Percentiles rank a stretch among this genome's conserved stretches.
These are phyloP conservation scores for Diadema setosum DNA, from an alignment of 35 echinoderm and acorn worm species.

Conservation along the genomic window DNA sequence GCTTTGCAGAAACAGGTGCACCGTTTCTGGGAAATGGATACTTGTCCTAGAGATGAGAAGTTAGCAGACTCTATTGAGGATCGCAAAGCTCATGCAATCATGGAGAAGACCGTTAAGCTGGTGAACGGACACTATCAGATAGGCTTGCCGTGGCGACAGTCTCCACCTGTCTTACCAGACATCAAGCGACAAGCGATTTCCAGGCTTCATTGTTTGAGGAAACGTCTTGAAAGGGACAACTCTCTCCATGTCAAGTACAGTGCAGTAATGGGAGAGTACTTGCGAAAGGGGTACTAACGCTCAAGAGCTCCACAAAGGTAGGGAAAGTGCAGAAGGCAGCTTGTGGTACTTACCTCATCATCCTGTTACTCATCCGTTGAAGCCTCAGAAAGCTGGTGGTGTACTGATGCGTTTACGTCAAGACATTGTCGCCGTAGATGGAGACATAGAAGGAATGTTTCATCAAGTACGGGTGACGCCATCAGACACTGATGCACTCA, in stretches of 20 bases:
- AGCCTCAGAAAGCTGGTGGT: not conserved
- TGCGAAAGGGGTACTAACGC: too few species aligned
- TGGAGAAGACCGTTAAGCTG: conserved; percentile 3
- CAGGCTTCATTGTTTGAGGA: too few species aligned
- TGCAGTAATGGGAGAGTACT: not conserved
- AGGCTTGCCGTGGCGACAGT: too few species aligned
- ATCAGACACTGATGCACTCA: not conserved
- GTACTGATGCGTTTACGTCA: conserved; percentile 8
- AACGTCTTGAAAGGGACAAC: too few species aligned
- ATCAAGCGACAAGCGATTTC: too few species aligned
- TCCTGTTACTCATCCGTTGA: not conserved
- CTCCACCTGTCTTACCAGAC: too few species aligned
- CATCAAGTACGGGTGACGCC: conserved; percentile 21
- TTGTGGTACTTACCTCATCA: conserved; percentile 49
- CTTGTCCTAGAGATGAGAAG: not conserved
- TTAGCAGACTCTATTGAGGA: conserved; percentile 27
- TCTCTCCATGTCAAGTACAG: not conserved
- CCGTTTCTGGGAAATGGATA: not conserved
- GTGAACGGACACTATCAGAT: too few species aligned
- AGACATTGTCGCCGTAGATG: not conserved
- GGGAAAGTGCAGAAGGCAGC: not conserved
- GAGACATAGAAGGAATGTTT: conserved; percentile 51
- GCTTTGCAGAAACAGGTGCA: not conserved
- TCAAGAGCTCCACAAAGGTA: not conserved
- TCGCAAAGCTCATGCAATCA: not conserved